A percentile compares a stretch with the other conserved stretches of the same genome.
Evolutionary conservation across 2,888 invertebrate genomes (phyloP).

Genomic region (Elmis aenea): DNA sequence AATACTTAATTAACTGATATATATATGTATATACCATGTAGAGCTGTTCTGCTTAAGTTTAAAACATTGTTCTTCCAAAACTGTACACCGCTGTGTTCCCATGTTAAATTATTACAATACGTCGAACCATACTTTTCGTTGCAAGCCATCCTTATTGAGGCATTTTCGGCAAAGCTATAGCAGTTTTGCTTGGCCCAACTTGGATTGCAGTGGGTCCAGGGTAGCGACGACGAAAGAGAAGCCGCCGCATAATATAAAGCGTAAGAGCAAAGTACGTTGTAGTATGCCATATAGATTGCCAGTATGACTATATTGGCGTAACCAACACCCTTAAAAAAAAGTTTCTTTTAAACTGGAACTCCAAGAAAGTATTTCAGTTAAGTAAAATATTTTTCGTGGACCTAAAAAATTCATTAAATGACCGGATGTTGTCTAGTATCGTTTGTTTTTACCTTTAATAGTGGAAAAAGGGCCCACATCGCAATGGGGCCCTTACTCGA

Average conservation of each 20-base stretch:
- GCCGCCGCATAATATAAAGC: constrained; percentile 4
- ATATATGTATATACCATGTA: no score
- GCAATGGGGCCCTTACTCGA: constrained; percentile 3
- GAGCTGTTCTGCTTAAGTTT: no score
- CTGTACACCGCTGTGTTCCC: constrained; percentile 8
- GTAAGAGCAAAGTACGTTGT: constrained; percentile 7
- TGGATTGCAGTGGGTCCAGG: constrained; percentile 7
- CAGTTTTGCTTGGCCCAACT: constrained; percentile 7
- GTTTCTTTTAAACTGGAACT: no score
- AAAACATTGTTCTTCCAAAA: constrained; percentile 5
- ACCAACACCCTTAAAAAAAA: constrained; percentile 6
- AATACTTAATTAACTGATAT: no score
- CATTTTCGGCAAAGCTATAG: constrained; percentile 5
- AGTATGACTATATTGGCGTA: neutral
- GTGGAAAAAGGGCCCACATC: constrained; percentile 7
- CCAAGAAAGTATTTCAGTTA: no score
- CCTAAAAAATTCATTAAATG: neutral
- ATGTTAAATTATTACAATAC: constrained; percentile 1
- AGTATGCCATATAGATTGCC: constrained; percentile 3
- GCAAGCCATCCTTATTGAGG: constrained; percentile 4
- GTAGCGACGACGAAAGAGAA: constrained; percentile 3
- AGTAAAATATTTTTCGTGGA: no score
- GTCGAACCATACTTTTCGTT: neutral
- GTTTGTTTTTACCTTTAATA: constrained; percentile 3
- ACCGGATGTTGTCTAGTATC: neutral